A percentile compares a stretch with the other conserved stretches of the same genome.
Evolutionary conservation across 2,797 vertebrate species (phyloP).

Genomic region (Echiichthys vipera): DNA sequence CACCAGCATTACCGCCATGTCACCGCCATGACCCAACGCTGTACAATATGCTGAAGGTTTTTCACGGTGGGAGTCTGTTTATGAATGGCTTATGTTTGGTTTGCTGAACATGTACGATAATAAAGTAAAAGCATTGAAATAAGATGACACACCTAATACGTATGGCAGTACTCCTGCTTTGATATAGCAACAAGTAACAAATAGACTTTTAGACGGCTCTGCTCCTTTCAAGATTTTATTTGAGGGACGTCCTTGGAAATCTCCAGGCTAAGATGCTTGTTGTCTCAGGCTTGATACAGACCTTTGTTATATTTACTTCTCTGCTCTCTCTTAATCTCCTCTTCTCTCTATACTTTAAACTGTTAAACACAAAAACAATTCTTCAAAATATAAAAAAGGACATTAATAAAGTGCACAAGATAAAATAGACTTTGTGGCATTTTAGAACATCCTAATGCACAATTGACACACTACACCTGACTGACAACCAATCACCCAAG

Average conservation of each 20-base stretch:
- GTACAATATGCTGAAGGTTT: slow-evolving; percentile 27
- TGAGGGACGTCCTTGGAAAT: not conserved
- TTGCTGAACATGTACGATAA: slow-evolving; percentile 16
- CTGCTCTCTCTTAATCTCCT: not conserved
- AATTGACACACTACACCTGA: not conserved
- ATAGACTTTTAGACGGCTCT: not conserved
- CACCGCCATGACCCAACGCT: slow-evolving; percentile 52
- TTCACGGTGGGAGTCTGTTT: slow-evolving; percentile 30
- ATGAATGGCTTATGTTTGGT: slow-evolving; percentile 38
- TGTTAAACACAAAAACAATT: not conserved
- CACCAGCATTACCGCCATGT: slow-evolving; percentile 34
- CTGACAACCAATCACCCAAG: not conserved
- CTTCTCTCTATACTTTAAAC: not conserved
- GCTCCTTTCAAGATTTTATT: slow-evolving; percentile 10
- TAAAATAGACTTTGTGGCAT: not conserved
- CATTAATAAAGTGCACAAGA: not conserved
- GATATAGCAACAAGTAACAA: slow-evolving; percentile 20
- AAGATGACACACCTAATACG: slow-evolving; percentile 2
- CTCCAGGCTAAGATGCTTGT: not conserved
- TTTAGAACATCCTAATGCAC: not conserved
- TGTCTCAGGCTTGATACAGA: not conserved
- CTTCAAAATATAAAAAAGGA: not conserved
- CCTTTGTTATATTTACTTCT: not conserved
- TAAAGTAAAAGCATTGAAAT: slow-evolving; percentile 30
- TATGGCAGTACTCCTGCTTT: slow-evolving; percentile 10